Base-by-base conservation (phyloP, 2,797 vertebrate genomes). In the Sebastes cheni region DNA sequence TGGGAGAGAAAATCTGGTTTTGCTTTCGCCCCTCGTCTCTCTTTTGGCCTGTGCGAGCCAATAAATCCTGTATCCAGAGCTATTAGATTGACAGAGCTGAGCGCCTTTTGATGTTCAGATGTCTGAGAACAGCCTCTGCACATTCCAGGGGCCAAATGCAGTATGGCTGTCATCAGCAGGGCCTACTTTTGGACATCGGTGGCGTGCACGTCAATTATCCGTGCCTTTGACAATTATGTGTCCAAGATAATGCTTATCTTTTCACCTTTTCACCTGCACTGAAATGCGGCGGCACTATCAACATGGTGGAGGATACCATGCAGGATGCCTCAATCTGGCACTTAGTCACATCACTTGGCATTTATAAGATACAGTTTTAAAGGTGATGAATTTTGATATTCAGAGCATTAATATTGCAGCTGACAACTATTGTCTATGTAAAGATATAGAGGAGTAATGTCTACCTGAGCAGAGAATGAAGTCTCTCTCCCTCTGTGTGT, bases 1-100 rank as follows among this genome's bases (percentile, higher is more conserved):
- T 1, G 86, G 80, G 82, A 75, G 85, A 85, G 91, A 80, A 94
- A 93, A 95, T 95, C 94, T 96, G 95, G 91, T 96, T 95, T 92
- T 92, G 91, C 90, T 94, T 95, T 93, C 69, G 78, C 90, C 84
- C 84, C 80, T 90, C 79, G 66, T 87, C 87, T 88, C 86, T 79
- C 70, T 86, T 79, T 86, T 88, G 92, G 89, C 88, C 90, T 2
- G 80, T 14, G 84, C 91, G 86, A 92, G 93, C 91, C 94, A 94
- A 94, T 95, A 93, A 91, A 94, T 93, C 93, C 86, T 72, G 75
- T 67, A 92, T 93, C 91, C 86, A 90, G 81, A 86, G 89, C 92
- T 90, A 91, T 93, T 93, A 93, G 90, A 93, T 90, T 90, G 93
- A 94, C 91, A 89, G 92, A 85, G 86, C 89, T 80, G 90, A 90